These are phyloP conservation scores for Lanius collurio DNA, from an alignment of 2,113 vertebrate species.

Conservation along the genomic window DNA sequence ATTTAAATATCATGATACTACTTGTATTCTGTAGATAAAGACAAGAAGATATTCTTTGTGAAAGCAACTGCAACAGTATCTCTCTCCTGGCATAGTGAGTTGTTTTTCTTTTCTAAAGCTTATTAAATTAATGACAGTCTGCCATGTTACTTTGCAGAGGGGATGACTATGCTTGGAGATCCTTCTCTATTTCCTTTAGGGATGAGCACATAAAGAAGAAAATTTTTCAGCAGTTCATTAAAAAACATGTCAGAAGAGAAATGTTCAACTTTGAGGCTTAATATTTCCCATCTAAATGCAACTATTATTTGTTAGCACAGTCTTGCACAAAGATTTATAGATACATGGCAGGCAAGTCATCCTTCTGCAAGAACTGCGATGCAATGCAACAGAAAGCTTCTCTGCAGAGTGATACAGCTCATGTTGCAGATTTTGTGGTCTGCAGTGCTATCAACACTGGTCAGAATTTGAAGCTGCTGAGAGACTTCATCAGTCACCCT, in stretches of 20 bases:
- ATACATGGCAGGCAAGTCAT: neutral
- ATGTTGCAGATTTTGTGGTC: conserved; percentile 45
- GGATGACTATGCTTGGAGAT: neutral
- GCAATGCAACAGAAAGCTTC: conserved; percentile 10
- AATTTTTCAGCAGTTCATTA: neutral
- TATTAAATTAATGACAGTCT: neutral
- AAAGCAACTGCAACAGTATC: neutral
- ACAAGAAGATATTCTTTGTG: neutral
- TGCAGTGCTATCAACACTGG: conserved; percentile 45
- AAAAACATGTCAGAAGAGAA: neutral
- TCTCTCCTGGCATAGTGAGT: neutral
- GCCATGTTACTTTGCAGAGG: neutral
- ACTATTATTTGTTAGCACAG: neutral
- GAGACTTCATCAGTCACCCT: conserved; percentile 60
- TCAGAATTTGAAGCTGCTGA: conserved; percentile 59
- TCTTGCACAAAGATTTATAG: neutral
- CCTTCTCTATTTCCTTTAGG: neutral
- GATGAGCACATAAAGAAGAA: neutral
- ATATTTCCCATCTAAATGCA: neutral
- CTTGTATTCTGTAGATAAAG: neutral
- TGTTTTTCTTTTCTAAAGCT: neutral
- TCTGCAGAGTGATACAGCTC: neutral
- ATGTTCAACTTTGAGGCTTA: neutral
- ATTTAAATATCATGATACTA: neutral
- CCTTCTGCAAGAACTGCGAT: conserved; percentile 1